Evolutionary conservation across 1,140 invertebrate species (phyloP).

Genomic region (Diuraphis noxia): DNA sequence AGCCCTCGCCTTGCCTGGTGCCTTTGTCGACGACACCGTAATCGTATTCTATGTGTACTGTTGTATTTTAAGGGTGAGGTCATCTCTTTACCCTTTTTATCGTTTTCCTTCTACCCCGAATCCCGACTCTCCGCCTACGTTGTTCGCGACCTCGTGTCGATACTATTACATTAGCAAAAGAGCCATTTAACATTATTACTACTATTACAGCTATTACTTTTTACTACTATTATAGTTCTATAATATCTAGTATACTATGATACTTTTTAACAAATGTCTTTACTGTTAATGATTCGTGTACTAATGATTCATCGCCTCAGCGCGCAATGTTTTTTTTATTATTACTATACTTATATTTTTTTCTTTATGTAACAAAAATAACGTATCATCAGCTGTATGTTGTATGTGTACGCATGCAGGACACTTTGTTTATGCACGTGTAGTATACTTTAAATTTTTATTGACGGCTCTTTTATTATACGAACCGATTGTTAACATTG

Average conservation of each 20-base stretch:
- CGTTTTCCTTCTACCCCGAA: neutral
- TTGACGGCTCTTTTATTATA: neutral
- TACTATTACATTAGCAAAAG: slow-evolving; percentile 17
- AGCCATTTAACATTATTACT: slow-evolving; percentile 17
- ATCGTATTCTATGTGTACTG: neutral
- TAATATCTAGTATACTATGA: neutral
- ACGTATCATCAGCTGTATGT: neutral
- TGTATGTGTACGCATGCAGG: neutral
- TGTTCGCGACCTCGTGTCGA: neutral
- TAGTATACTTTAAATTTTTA: neutral
- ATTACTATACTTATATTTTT: neutral
- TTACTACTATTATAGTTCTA: neutral
- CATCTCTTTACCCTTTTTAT: slow-evolving; percentile 42
- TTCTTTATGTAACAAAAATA: neutral
- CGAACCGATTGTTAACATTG: neutral
- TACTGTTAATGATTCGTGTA: neutral
- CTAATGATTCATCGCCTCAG: neutral
- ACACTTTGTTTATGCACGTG: neutral
- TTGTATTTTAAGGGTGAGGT: slow-evolving; percentile 42
- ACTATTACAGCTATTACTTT: neutral
- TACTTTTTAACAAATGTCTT: neutral
- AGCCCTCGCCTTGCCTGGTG: neutral
- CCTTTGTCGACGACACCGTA: neutral
- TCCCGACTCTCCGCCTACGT: neutral
- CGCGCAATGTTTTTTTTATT: neutral